Evolutionary conservation across 2,113 vertebrate species (phyloP).

Genomic region (Actinemys pallida): DNA sequence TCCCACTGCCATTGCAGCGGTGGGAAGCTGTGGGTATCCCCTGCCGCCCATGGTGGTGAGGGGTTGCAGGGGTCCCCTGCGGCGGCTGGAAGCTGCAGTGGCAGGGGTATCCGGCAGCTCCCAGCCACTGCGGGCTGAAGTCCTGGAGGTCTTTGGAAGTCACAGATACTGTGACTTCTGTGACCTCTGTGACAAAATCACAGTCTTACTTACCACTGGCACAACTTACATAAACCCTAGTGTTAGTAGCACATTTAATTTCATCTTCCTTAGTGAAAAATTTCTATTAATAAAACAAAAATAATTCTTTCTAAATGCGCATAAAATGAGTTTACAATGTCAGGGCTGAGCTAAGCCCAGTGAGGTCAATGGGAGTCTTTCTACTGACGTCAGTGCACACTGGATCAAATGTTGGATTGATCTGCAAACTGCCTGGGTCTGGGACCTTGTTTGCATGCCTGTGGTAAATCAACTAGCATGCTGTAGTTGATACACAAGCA

Average conservation of each 20-base stretch:
- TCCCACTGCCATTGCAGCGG: no score
- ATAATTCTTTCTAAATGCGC: neutral
- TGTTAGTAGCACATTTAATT: neutral
- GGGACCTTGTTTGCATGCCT: neutral
- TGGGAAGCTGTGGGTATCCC: no score
- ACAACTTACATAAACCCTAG: accelerated
- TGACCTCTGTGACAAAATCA: no score
- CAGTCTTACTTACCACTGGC: neutral
- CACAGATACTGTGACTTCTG: no score
- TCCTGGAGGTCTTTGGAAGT: no score
- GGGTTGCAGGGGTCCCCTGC: no score
- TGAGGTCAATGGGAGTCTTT: neutral
- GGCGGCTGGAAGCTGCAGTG: no score
- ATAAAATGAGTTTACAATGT: neutral
- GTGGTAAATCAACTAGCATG: neutral
- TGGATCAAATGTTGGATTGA: neutral
- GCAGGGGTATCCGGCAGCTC: no score
- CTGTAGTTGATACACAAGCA: neutral
- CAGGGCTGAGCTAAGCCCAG: neutral
- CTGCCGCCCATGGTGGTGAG: accelerated
- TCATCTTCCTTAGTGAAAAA: neutral
- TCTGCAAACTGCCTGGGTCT: neutral
- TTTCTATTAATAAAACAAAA: neutral
- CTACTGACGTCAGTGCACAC: neutral
- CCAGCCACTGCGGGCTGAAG: no score